A percentile compares a stretch with the other conserved stretches of the same genome.
Conservation (phyloP, 2,113 vertebrate genomes). For the Odocoileus hemionus region DNA sequence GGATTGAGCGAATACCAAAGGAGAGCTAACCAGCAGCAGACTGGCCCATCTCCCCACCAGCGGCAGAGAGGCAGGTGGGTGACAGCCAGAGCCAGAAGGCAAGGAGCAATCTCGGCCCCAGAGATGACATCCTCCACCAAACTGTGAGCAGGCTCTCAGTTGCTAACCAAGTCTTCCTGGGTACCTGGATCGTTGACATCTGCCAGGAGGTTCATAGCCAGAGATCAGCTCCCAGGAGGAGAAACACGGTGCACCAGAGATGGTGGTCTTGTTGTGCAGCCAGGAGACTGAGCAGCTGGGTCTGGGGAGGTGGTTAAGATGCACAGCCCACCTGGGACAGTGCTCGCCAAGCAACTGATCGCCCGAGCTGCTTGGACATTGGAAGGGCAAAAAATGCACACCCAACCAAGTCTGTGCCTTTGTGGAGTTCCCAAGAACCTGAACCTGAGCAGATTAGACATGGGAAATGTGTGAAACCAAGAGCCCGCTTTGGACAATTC, state of each 20-base stretch:
- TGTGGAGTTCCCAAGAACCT: background rate
- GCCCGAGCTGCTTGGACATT: rapidly evolving
- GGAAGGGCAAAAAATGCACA: background rate
- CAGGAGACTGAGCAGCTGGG: background rate
- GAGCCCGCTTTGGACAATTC: background rate
- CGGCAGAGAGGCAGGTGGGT: rapidly evolving
- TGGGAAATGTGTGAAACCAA: background rate
- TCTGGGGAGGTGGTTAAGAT: background rate
- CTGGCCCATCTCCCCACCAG: background rate
- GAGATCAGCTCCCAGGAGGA: background rate
- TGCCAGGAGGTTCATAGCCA: background rate
- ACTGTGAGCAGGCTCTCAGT: background rate
- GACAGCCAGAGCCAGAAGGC: background rate
- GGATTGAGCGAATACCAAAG: background rate
- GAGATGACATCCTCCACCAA: background rate
- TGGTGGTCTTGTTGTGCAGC: rapidly evolving
- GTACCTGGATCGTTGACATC: background rate
- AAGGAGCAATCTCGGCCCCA: background rate
- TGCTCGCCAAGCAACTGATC: background rate
- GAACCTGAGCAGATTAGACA: background rate
- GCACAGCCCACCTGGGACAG: background rate
- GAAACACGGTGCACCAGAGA: background rate
- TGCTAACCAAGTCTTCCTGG: background rate
- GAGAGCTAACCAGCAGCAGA: background rate
- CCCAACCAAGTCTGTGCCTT: background rate